Evolutionary conservation across 2,113 vertebrate genomes (phyloP), one percentile per base, ranked within the genome.

Genomic region (Chloropsis cyanopogon): DNA sequence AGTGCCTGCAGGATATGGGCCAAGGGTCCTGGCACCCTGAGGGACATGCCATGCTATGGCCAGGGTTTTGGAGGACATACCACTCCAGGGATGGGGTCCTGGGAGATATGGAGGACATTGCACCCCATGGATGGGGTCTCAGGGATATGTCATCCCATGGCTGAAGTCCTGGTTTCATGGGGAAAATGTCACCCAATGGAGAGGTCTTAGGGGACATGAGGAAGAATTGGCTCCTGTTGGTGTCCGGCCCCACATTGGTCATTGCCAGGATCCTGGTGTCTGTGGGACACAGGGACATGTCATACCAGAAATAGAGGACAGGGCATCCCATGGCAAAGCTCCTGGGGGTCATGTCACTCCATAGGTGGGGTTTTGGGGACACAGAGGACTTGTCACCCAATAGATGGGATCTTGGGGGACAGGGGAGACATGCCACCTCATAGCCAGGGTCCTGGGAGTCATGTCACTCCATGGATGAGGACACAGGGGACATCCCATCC

Each of bases 321-420:
- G 24, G 42, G 60, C 29, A 66, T 35, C 31, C 44, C 44, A 60
- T 52, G 72, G 54, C 12, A 59, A 53, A 60, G 46, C 22, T 44
- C 63, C 52, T 39, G 41, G 14, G 28, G 3, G 29, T 31, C 7
- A 46, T 39, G 21, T 11, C 29, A 69, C n/a, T 46, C 19, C 41
- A 69, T 23, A 18, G 28, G 11, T 10, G 6, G 8, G 24, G 47
- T 73, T 54, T 47, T 33, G 59, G 22, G 12, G 22, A 83, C 26
- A 72, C 26, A 71, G 33, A 44, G 39, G n/a, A 37, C 57, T 39
- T 54, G 33, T 53, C 57, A 53, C 9, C 9, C 39, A 37, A 33
- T 6, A 63, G 47, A 44, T 0, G 0, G 13, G 41, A 33, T 47
- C 10, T 19, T 33, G 13, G 11, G 33, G 37, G 24, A 52, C 52